These are phyloP conservation scores for Halcyon smyrnensis DNA, from an alignment of 2,797 vertebrate genomes.

Conservation along the genomic window DNA sequence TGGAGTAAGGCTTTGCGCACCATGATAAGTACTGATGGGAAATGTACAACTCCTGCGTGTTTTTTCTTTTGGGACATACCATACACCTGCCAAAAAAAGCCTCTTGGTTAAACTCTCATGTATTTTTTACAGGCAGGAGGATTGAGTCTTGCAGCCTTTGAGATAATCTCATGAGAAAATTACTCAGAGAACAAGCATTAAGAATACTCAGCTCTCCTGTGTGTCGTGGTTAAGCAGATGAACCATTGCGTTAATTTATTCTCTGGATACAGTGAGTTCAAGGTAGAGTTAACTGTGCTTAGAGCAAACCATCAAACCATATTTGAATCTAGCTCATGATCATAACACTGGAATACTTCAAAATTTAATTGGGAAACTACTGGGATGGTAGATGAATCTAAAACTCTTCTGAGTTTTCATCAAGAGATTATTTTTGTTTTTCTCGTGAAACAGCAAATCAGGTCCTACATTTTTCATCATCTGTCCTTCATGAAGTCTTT, in stretches of 20 bases:
- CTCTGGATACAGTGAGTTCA: background rate
- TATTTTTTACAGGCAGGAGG: background rate
- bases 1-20: background rate
- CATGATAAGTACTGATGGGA: background rate
- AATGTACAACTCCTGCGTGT: background rate
- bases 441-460: background rate
- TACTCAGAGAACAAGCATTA: background rate
- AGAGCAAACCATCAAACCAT: background rate
- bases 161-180: background rate
- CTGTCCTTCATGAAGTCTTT: background rate
- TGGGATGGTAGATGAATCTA: background rate
- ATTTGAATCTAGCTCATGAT: background rate
- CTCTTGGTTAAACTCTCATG: background rate
- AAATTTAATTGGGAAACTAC: background rate
- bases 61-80: background rate
- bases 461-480: background rate
- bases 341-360: background rate
- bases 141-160: background rate
- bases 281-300: background rate
- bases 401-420: background rate
- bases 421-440: background rate
- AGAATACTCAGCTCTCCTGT: background rate
- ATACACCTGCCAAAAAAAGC: accelerated
- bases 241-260: background rate
- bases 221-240: background rate